Conservation (phyloP, 2,113 vertebrate species). For the Hyperopisus bebe region DNA sequence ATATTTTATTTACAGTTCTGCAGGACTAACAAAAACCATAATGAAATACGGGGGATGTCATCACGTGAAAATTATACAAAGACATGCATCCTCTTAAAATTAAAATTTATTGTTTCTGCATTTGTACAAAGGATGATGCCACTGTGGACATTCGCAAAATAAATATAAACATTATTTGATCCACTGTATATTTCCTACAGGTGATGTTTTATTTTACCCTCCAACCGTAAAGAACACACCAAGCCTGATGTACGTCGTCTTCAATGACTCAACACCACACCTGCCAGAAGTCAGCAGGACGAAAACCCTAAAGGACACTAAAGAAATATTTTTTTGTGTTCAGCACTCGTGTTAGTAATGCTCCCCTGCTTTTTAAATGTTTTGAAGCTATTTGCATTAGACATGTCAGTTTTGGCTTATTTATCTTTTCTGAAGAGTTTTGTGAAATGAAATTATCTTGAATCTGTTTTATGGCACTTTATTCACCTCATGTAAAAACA, state of each 20-base stretch:
- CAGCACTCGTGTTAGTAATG: neutral
- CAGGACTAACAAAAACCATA: neutral
- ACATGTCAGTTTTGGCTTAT: neutral
- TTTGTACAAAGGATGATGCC: neutral
- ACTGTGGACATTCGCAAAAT: neutral
- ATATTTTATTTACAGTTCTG: neutral
- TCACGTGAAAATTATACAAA: neutral
- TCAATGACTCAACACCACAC: neutral
- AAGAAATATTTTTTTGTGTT: neutral
- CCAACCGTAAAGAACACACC: neutral
- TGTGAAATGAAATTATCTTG: neutral
- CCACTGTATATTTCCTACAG: neutral
- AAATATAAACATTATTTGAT: conserved; percentile 3
- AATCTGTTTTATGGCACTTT: neutral
- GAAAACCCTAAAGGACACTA: neutral
- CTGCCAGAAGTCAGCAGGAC: neutral
- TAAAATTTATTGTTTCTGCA: conserved; percentile 3
- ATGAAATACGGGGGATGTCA: neutral
- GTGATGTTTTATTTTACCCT: neutral
- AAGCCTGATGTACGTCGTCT: neutral
- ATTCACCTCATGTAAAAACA: neutral
- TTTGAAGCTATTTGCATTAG: neutral
- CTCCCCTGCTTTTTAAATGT: neutral
- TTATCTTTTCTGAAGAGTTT: neutral
- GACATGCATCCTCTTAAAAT: neutral